Evolutionary conservation across 2,888 invertebrate genomes (phyloP).

Genomic region (Pyrochroa serraticornis): DNA sequence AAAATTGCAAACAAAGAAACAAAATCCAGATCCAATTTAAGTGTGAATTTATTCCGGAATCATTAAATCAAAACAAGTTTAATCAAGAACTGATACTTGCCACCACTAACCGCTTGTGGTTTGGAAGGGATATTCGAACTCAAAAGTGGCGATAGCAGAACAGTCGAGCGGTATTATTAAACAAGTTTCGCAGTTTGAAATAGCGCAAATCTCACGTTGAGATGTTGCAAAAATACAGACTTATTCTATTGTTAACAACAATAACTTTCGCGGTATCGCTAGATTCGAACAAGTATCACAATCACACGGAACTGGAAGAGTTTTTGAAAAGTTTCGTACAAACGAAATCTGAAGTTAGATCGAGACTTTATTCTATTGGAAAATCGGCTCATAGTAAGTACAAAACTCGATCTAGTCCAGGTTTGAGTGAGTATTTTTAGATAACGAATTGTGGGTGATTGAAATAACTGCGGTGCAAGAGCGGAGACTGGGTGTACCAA

Average conservation of each 20-base stretch:
- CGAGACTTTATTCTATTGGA: constrained; percentile 63
- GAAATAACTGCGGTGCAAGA: constrained; percentile 58
- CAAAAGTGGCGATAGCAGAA: no score
- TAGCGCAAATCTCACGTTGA: no score
- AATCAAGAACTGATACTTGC: not conserved
- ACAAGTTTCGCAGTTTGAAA: no score
- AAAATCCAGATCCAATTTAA: no score
- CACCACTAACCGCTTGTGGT: not conserved
- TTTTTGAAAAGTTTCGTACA: constrained; percentile 53
- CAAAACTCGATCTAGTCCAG: not conserved
- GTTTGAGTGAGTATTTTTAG: constrained; percentile 49
- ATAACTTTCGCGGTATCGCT: not conserved
- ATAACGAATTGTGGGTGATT: constrained; percentile 65
- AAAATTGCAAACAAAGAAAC: no score
- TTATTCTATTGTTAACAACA: not conserved
- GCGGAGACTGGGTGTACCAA: constrained; percentile 61
- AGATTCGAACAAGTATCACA: constrained; percentile 56
- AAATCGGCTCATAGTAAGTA: constrained; percentile 61
- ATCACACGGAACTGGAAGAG: constrained; percentile 54
- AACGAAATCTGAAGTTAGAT: constrained; percentile 52
- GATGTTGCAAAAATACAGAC: no score
- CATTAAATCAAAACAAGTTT: constrained; percentile 1
- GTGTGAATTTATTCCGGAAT: no score
- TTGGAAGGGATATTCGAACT: no score
- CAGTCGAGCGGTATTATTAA: no score